Evolutionary conservation across 2,797 vertebrate species (phyloP).

Genomic region (Darevskia nairensis): DNA sequence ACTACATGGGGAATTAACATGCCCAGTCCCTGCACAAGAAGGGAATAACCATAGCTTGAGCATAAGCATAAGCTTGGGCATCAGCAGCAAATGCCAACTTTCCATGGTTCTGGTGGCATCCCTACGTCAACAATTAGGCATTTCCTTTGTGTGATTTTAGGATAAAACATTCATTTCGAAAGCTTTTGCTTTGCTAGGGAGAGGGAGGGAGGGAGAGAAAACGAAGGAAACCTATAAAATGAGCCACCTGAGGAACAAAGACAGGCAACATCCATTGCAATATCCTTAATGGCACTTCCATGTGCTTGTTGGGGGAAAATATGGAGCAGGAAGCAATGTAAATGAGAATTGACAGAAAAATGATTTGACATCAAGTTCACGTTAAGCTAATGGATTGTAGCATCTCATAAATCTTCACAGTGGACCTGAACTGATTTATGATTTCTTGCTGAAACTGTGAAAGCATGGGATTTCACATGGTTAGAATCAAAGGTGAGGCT

Average conservation of each 20-base stretch:
- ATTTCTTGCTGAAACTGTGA: constrained; percentile 61
- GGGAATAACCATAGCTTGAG: not conserved
- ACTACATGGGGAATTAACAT: too few species aligned
- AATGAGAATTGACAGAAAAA: constrained; percentile 53
- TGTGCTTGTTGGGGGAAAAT: constrained; percentile 51
- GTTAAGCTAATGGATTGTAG: constrained; percentile 46
- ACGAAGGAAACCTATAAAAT: not conserved
- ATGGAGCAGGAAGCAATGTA: constrained; percentile 42
- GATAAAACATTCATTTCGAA: constrained; percentile 10
- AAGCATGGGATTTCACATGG: constrained; percentile 61
- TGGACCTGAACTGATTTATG: constrained; percentile 62
- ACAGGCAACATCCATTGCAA: constrained; percentile 28
- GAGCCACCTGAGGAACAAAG: not conserved
- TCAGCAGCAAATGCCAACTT: not conserved
- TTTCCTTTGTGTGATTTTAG: constrained; percentile 13
- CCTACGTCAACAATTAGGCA: not conserved
- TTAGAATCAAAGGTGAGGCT: constrained; percentile 65
- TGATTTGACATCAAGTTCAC: constrained; percentile 45
- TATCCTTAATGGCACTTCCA: constrained; percentile 40
- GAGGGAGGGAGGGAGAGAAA: not conserved
- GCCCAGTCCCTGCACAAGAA: not conserved
- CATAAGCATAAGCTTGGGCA: not conserved
- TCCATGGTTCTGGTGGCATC: not conserved
- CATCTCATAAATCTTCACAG: constrained; percentile 5
- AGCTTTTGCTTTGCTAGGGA: not conserved